Conservation (phyloP, 2,888 invertebrate species). For the Pyralis farinalis region DNA sequence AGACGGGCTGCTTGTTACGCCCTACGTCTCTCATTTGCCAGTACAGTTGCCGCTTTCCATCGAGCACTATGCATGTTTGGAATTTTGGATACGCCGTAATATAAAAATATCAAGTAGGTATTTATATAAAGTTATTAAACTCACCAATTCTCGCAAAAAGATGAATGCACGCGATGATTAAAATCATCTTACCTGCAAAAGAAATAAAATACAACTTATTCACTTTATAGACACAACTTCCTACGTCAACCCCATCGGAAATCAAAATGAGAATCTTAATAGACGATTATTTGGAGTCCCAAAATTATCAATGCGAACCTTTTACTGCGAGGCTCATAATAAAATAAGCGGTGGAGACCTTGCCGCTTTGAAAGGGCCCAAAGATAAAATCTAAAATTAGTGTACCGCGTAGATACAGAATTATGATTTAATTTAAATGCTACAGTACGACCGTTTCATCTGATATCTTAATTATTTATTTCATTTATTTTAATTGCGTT, state of each 20-base stretch:
- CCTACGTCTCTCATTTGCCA: too few relatives aligned
- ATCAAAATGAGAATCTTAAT: background rate
- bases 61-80: too few relatives aligned
- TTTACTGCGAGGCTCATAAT: too few relatives aligned
- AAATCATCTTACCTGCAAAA: slow-evolving; percentile 7
- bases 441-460: background rate
- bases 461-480: too few relatives aligned
- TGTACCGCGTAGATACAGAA: slow-evolving; percentile 1
- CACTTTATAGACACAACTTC: background rate
- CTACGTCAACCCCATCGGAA: background rate
- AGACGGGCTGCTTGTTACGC: too few relatives aligned
- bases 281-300: slow-evolving; percentile 1
- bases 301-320: slow-evolving; percentile 1
- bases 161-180: slow-evolving; percentile 1
- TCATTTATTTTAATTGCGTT: too few relatives aligned
- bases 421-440: slow-evolving; percentile 8
- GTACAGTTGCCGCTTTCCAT: too few relatives aligned
- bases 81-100: too few relatives aligned
- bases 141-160: background rate
- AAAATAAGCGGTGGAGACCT: too few relatives aligned
- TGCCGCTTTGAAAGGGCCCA: background rate
- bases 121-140: background rate
- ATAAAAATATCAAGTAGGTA: too few relatives aligned
- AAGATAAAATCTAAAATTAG: background rate
- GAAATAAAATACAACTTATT: background rate